Conservation (phyloP, 2,113 vertebrate genomes). For the Scophthalmus maximus region DNA sequence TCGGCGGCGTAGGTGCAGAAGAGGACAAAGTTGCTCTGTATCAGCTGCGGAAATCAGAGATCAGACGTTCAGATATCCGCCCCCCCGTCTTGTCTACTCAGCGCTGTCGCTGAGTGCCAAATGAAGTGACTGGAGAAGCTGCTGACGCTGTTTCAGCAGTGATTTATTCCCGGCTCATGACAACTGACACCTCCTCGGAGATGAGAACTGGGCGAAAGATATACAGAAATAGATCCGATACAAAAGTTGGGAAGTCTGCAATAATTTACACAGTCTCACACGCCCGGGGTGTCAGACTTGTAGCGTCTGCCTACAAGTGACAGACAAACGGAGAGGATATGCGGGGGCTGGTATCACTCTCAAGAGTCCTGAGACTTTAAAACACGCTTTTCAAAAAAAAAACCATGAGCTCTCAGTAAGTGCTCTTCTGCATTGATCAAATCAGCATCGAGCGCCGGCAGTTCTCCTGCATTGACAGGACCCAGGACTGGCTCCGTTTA, state of each 20-base stretch:
- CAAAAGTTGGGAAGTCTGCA: constrained; percentile 16
- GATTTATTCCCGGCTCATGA: constrained; percentile 55
- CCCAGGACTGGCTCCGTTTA: constrained; percentile 22
- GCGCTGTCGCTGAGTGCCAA: constrained; percentile 42
- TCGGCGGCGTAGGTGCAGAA: constrained; percentile 92
- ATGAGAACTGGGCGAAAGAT: constrained; percentile 8
- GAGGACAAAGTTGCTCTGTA: constrained; percentile 95
- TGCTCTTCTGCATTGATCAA: constrained; percentile 56
- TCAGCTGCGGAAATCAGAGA: constrained; percentile 84
- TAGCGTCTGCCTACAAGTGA: background rate
- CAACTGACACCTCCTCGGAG: constrained; percentile 62
- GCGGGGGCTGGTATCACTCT: background rate
- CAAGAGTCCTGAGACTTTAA: constrained; percentile 17
- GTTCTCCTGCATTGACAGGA: constrained; percentile 28
- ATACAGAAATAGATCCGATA: constrained; percentile 17
- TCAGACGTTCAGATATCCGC: constrained; percentile 43
- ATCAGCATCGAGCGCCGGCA: constrained; percentile 57
- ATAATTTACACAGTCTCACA: background rate
- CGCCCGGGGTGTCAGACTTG: background rate
- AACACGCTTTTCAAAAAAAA: constrained; percentile 34
- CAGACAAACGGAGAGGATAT: background rate
- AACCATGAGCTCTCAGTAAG: constrained; percentile 45
- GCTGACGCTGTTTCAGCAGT: constrained; percentile 50
- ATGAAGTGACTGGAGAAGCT: constrained; percentile 55
- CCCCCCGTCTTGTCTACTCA: constrained; percentile 41